Base-by-base conservation (phyloP, 1,140 invertebrate species). In the Dreissena rostriformis region DNA sequence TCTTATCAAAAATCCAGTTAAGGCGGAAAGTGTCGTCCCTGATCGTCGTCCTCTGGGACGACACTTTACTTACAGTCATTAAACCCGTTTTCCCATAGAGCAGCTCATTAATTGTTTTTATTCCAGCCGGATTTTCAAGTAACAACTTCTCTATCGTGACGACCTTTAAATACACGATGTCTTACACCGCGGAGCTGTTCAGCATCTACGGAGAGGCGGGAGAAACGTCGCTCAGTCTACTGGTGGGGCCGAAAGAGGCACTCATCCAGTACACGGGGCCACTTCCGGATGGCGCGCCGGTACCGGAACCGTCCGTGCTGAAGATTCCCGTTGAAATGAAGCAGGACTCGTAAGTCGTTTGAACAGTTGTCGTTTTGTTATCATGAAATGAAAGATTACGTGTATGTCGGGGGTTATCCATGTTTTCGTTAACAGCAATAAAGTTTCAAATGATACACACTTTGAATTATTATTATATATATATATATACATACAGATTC, bases 101-200 rank as follows among this genome's bases (percentile, higher is more conserved):
- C 39, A 8, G 39, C 2, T 39, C 39, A 39, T 39, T 39, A 39
- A 26, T 68, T 26, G 1, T 4, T 15, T 10, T 6, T 61, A 24
- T 75, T 61, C 49, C 61, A 77, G 75, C 51, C 53, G 57, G 63
- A 24, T 77, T 77, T 53, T 67, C 61, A 22, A 77, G 75, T 17
- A 51, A 67, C 65, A 82, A 75, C 28, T 82, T 82, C 22, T 82
- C 80, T 51, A 57, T 82, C 14, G 24, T 82, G 4, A 14, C 49
- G 24, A 75, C 71, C 17, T 82, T 75, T 28, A 74, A 57, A 39
- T 24, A 49, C 15, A 68, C 76, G 10, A 24, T 68, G 68, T 4
- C 51, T 14, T 22, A 75, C 2, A 55, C 29, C 1, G 51, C 63
- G 4, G 57, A 82, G 24, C 7, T 82, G 71, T 28, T 82, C 26